phyloP scores from a whole-genome alignment of 37 sponge, comb jelly and placozoan species.

The Halisarca cf. caerulea region DNA sequence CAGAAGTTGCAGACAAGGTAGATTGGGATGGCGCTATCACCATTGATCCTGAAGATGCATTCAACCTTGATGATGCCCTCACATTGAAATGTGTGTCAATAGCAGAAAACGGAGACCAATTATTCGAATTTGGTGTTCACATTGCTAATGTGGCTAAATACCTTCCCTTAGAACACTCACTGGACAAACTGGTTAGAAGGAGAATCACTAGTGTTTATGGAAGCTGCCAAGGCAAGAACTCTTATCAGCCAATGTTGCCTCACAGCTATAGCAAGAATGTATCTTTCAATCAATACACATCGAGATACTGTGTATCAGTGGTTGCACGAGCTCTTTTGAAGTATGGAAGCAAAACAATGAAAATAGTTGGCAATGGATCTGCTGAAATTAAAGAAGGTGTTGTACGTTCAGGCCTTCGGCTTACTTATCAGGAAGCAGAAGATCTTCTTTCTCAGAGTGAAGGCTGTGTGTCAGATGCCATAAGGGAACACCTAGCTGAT shows the following conservation, averaged over 20 bases:
- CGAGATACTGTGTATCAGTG: neutral
- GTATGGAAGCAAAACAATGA: neutral
- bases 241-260: slow-evolving; percentile 39
- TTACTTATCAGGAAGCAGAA: slow-evolving; percentile 60
- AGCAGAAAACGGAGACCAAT: neutral
- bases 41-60: slow-evolving; percentile 70
- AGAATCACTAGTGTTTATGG: slow-evolving; percentile 50
- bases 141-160: slow-evolving; percentile 55
- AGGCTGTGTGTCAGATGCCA: neutral
- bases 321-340: neutral
- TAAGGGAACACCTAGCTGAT: neutral
- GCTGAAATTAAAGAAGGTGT: slow-evolving; percentile 22
- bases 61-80: slow-evolving; percentile 72
- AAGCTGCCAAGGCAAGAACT: neutral
- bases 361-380: neutral
- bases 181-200: slow-evolving; percentile 11
- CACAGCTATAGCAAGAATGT: slow-evolving; percentile 2
- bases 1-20: neutral
- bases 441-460: neutral
- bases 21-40: slow-evolving; percentile 51
- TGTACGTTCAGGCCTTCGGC: slow-evolving; percentile 32
- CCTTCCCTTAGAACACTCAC: neutral
- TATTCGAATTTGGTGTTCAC: slow-evolving; percentile 54
- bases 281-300: neutral
- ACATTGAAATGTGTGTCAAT: slow-evolving; percentile 29